Conservation (phyloP, 2,797 vertebrate species). For the Spondyliosoma cantharus region DNA sequence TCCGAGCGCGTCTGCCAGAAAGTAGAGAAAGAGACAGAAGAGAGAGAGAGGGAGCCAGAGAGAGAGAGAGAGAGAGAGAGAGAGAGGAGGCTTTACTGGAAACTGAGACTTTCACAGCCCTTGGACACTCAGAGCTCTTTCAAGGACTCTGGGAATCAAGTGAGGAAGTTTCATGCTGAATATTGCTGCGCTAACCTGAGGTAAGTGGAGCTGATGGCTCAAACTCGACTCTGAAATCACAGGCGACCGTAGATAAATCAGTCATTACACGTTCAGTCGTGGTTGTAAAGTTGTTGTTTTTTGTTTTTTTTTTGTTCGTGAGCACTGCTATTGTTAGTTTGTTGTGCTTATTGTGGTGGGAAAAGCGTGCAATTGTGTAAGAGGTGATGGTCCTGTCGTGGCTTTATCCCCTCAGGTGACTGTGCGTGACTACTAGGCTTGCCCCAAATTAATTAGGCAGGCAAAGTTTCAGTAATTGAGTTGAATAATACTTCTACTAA, state of each 20-base stretch:
- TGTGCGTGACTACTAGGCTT: slow-evolving; percentile 34
- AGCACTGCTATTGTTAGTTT: background rate
- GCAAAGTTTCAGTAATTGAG: background rate
- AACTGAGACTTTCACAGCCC: slow-evolving; percentile 75
- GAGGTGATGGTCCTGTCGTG: background rate
- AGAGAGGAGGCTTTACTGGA: slow-evolving; percentile 81
- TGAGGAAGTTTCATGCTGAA: slow-evolving; percentile 80
- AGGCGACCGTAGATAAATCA: background rate
- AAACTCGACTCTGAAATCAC: slow-evolving; percentile 7
- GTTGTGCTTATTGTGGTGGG: background rate
- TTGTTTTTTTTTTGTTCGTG: background rate
- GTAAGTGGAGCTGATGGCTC: slow-evolving; percentile 50
- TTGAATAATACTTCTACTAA: background rate
- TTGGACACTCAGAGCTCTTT: slow-evolving; percentile 72
- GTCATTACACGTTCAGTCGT: background rate
- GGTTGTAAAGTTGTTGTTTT: slow-evolving; percentile 5
- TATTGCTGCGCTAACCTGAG: slow-evolving; percentile 70
- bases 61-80: slow-evolving; percentile 25
- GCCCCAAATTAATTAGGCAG: background rate
- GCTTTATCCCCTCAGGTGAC: background rate
- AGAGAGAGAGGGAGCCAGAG: background rate
- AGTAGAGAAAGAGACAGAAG: slow-evolving; percentile 55
- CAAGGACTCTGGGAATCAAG: slow-evolving; percentile 75
- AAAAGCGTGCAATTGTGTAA: background rate
- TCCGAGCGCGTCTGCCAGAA: slow-evolving; percentile 76